These are phyloP conservation scores for Osmerus eperlanus DNA, from an alignment of 2,113 vertebrate genomes.

Conservation along the genomic window DNA sequence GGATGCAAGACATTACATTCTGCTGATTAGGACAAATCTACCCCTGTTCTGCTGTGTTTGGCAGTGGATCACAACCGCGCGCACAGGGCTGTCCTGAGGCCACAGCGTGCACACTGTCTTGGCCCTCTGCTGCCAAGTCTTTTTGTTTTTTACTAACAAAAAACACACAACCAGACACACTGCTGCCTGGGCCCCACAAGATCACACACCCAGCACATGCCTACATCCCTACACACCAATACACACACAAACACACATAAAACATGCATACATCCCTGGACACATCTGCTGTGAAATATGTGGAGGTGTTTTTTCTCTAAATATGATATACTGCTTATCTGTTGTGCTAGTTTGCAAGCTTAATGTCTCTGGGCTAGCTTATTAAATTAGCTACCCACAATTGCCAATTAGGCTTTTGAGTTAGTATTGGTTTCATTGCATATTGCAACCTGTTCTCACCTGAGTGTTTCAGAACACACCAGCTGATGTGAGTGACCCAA, in stretches of 20 bases:
- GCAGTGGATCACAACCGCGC: constrained; percentile 63
- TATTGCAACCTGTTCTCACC: too few species aligned
- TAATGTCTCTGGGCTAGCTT: too few species aligned
- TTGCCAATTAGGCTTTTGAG: too few species aligned
- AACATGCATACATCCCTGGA: not conserved
- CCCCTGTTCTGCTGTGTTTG: constrained; percentile 73
- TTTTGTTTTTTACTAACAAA: not conserved
- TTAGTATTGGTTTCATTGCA: too few species aligned
- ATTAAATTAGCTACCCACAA: too few species aligned
- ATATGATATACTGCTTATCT: too few species aligned
- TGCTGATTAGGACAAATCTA: constrained; percentile 71
- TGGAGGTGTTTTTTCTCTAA: too few species aligned
- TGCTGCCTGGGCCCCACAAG: constrained; percentile 4
- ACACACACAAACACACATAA: not conserved
- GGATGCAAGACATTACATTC: constrained; percentile 68
- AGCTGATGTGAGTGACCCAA: too few species aligned
- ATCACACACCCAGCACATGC: constrained; percentile 28
- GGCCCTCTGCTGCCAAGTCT: constrained; percentile 35
- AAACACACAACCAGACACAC: constrained; percentile 27
- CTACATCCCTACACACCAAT: constrained; percentile 22
- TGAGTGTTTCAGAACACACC: too few species aligned
- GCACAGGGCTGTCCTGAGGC: not conserved
- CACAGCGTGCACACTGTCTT: constrained; percentile 19
- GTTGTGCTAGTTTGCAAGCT: too few species aligned
- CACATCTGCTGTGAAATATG: not conserved